Evolutionary conservation across 2,113 vertebrate species (phyloP), one percentile per base, ranked within the genome.

Genomic region (Boleophthalmus pectinirostris): DNA sequence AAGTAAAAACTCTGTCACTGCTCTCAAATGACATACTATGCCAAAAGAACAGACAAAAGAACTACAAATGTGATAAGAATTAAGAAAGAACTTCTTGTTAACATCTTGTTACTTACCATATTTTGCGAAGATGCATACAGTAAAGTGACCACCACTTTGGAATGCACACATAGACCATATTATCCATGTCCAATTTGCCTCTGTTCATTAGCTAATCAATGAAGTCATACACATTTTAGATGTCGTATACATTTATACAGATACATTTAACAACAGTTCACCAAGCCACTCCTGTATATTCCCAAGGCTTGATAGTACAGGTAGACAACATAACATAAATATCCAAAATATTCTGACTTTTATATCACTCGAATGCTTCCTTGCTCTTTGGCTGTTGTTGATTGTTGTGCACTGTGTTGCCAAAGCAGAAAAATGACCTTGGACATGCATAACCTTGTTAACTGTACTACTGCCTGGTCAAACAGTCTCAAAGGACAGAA

Each of bases 371-470:
- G 35, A 33, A 35, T 29, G 35, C 14, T 7, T 33, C 14, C 15
- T 7, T 11, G 18, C 18, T 16, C 8, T 33, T 38, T 64, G 23
- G 23, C 18, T 6, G 25, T 33, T 61, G 58, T 61, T 25, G 29
- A 38, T 35, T 35, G 61, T 35, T 64, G 61, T 64, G 29, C 63
- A 69, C 63, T 64, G 29, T 73, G 61, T 73, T 77, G 49, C 66
- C 60, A 74, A 72, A 35, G 69, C 21, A 69, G 66, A 51, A 72
- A 66, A 58, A 47, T 88, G 84, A 87, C 75, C 80, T 82, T 87
- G 85, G 57, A 53, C 68, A 74, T 66, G 66, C 77, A 77, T 82
- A 80, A 82, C 81, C 83, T 82, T 90, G 83, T 89, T 83, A 88
- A 80, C 60, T 45, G 63, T 76, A 65, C 69, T 72, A 78, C 66